Evolutionary conservation across 2,888 invertebrate genomes (phyloP), one percentile per base, ranked within the genome.

Genomic region (Mycogona germanica): DNA sequence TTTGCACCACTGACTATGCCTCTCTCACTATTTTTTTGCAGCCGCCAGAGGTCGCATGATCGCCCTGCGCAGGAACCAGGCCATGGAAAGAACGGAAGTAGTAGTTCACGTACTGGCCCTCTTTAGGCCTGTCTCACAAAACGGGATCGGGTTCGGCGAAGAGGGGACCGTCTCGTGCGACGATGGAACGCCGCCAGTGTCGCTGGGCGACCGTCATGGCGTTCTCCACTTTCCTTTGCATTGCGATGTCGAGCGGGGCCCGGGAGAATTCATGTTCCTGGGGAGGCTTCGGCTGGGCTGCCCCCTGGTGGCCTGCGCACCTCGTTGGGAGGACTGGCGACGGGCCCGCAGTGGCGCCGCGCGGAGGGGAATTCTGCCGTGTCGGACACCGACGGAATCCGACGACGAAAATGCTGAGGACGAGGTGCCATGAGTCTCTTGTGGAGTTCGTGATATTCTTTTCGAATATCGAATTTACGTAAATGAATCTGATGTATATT

Each of bases 241-340:
- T 60, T 85, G 85, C 65, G 82, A 80, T 5, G 82, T 82, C n/a
- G 72, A 76, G 42, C 78, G 79, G 48, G 84, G 84, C 14, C 74
- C 75, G 3, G 84, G 84, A 0, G 82, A 84, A 71, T 84, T 84
- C 72, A 76, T 86, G 53, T 79, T 85, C 63, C 81, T 84, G 80
- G 85, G 84, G 41, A 69, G 80, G 28, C 70, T 82, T 55, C 73
- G 80, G 57, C 73, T 86, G 38, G 84, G 83, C 1, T 74, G 80
- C 57, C 74, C 81, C 57, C 72, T 79, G 12, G 70, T 86, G 14
- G 76, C 78, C 9, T 86, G 86, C 65, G 84, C 84, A 1, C 85
- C 84, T 1, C 69, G 83, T 37, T 64, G 79, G 21, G 76, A 78
- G 48, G 78, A 81, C 60, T 86, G 84, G 84, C 70, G 72, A 1